Base-by-base conservation (phyloP, 2,113 vertebrate genomes). In the Eidolon helvum region DNA sequence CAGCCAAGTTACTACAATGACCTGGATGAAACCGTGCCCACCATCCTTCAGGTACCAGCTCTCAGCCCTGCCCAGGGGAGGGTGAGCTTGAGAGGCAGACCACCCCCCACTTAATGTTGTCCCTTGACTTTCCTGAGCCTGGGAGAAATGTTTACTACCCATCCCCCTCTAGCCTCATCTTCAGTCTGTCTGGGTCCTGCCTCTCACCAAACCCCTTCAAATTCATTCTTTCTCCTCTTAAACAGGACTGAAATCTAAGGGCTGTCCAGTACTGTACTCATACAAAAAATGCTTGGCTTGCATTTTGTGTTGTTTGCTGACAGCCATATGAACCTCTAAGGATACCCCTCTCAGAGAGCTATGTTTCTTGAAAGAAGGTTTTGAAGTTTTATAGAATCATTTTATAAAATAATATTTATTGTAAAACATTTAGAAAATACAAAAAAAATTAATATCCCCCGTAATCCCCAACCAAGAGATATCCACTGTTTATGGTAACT, bases 1-100 rank as follows among this genome's bases (percentile, higher is more conserved):
- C 99, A 99, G 95, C 99, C 99, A 4, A 99, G 98, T 95, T 99
- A 99, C 98, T 99, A 99, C 91, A 96, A 83, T 57, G 99, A 99
- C 98, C 98, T 99, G 77, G 98, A 99, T 4, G 99, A 99, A 97
- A 99, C 99, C 0, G 97, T 99, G 66, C 99, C 99, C 90, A 99
- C 99, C 30, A 98, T 99, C 91, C 98, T 99, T 65, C 99, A 99
- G 99, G 99, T 99, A 98, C 80, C 72, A 24, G 65, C 79, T 18
- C 77, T 91, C 11, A 38, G 3, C 35, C 40, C 11, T 50, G 16
- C 16, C 75, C 28, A 26, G 16, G 68, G 68, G 45, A 80, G 86
- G 30, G 45, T 7, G 2, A 66, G 59, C 38, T 53, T 35, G 38
- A 72, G 57, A 55, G 19, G 40, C 57, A 74, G n/a, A 10, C 22